Evolutionary conservation across 30 jellyfish, hydroid and myxozoan genomes (phyloP), one percentile per base, ranked within the genome.

Genomic region (Rhopilema esculentum): DNA sequence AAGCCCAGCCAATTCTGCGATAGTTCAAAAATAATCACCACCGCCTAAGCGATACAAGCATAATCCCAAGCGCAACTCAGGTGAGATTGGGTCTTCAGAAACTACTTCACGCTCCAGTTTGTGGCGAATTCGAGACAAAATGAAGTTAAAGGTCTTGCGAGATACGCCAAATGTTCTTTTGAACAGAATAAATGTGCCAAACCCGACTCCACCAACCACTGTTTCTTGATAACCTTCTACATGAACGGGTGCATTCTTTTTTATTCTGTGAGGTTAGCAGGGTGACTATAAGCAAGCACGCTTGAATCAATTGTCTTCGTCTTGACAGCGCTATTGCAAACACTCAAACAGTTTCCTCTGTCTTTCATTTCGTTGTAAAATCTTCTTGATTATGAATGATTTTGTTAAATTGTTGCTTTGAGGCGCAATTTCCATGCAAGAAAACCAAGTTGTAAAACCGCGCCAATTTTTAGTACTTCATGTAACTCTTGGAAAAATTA

Each of bases 1-100:
- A 19, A 82, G 18, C 6, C 83, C 91, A 82, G 83, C 83, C 83
- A 82, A 7, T 82, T 82, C 91, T 12, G 91, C 83, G 16, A 82
- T 20, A 30, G 85, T 82, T 21, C 66, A 82, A 4, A 82, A 69
- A 69, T 80, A 80, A 67, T 78, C 88, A 23, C 88, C 88, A 2
- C 88, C 4, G 8, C 82, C 82, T 1, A 62, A 69, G 12, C 83
- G 83, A 69, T 82, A 66, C 75, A 82, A 32, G 29, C 83, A 65
- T n/a, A 49, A n/a, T 22, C 74, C 91, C 83, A 66, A 49, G 12
- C 83, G 71, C 30, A 31, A 82, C 22, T 82, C 91, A 2, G 91
- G 91, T 1, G 91, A 82, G 33, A 64, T 64, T 0, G 91, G 91
- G 73, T 66, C 91, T 66, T 66, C 74, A 16, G 0, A 12, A 4